A percentile compares a stretch with the other conserved stretches of the same genome.
These are phyloP conservation scores for Centropristis striata DNA, from an alignment of 2,113 vertebrate species.

Conservation along the genomic window DNA sequence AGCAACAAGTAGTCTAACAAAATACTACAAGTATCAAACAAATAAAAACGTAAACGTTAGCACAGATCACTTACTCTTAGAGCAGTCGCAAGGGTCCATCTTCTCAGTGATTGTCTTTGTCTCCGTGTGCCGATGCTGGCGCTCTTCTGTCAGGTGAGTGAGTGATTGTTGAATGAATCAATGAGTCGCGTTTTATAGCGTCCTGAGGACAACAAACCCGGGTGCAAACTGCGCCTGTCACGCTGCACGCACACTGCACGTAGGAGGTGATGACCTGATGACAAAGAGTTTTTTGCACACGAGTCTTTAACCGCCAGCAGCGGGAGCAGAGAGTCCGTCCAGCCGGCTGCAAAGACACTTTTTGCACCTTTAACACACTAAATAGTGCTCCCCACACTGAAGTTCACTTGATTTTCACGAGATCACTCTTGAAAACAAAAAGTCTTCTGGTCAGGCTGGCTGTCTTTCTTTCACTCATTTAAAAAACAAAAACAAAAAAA, in stretches of 20 bases:
- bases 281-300: constrained; percentile 72
- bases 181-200: constrained; percentile 74
- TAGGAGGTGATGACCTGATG: constrained; percentile 5
- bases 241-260: background rate
- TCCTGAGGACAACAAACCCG: constrained; percentile 38
- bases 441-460: too few species aligned
- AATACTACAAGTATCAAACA: background rate
- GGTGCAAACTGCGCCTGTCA: constrained; percentile 75
- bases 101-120: background rate
- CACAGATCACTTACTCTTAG: constrained; percentile 80
- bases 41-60: too few species aligned
- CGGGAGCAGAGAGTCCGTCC: background rate
- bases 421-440: too few species aligned
- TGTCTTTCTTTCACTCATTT: too few species aligned
- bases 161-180: background rate
- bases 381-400: too few species aligned
- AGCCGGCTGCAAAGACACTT: too few species aligned
- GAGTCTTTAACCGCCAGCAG: background rate
- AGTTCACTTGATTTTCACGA: too few species aligned
- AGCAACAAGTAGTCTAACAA: background rate
- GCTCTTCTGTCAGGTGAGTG: background rate
- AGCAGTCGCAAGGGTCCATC: constrained; percentile 86
- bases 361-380: too few species aligned
- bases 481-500: too few species aligned
- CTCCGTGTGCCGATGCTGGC: rapidly evolving